Evolutionary conservation across 2,113 vertebrate species (phyloP).

Genomic region (Pteropus alecto): DNA sequence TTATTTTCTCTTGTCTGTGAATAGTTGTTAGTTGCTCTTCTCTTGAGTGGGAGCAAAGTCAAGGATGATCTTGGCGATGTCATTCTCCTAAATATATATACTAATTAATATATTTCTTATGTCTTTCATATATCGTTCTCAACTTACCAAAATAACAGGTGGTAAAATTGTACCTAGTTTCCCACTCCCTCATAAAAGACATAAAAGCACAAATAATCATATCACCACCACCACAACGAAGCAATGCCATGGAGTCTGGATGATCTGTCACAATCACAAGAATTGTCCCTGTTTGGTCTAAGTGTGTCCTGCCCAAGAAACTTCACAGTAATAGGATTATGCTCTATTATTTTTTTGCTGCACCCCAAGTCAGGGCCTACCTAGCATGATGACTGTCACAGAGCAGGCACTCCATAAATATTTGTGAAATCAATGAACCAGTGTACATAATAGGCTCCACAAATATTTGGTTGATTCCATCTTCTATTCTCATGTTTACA

Average conservation of each 20-base stretch:
- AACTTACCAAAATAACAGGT: neutral
- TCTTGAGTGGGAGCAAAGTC: neutral
- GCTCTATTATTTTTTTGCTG: neutral
- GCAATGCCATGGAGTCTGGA: neutral
- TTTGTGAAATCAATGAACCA: neutral
- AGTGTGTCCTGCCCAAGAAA: neutral
- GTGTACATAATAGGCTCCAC: neutral
- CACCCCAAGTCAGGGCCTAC: neutral
- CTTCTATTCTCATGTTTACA: neutral
- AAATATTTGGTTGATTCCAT: neutral
- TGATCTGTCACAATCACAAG: neutral
- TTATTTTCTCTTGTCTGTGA: neutral
- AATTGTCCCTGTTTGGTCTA: neutral
- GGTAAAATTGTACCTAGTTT: neutral
- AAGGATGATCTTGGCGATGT: neutral
- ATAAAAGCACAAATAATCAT: neutral
- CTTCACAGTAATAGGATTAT: neutral
- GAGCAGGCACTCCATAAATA: neutral
- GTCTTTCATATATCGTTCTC: neutral
- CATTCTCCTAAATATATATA: neutral
- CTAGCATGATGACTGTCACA: neutral
- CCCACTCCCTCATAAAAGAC: neutral
- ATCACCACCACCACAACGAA: neutral
- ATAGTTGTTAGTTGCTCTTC: neutral
- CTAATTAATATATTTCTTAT: neutral